Conservation (phyloP, 1,140 invertebrate genomes). For the Archivesica marissinica region DNA sequence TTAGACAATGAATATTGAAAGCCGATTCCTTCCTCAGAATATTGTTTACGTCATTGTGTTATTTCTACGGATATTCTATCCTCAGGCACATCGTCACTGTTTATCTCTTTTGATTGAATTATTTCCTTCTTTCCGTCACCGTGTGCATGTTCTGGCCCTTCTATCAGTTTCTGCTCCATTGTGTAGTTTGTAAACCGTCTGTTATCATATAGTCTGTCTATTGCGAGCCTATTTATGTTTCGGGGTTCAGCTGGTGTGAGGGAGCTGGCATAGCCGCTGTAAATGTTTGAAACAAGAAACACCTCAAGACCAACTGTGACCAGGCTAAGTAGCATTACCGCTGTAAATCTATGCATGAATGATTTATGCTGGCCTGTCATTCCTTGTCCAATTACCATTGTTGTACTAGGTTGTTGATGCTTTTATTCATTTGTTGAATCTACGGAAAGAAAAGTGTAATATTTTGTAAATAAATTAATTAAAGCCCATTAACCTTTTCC, state of each 20-base stretch:
- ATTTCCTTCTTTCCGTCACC: neutral
- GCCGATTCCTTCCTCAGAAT: too few relatives aligned
- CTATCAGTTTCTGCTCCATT: neutral
- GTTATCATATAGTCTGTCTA: neutral
- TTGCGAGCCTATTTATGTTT: neutral
- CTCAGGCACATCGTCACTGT: neutral
- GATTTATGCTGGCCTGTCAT: too few relatives aligned
- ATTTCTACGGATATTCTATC: neutral
- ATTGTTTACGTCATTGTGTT: neutral
- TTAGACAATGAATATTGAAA: too few relatives aligned
- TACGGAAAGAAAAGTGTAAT: too few relatives aligned
- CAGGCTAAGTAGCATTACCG: neutral
- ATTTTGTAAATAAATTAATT: too few relatives aligned
- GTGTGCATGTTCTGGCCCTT: neutral
- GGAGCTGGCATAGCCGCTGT: neutral
- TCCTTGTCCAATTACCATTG: too few relatives aligned
- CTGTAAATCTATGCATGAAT: too few relatives aligned
- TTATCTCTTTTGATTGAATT: neutral
- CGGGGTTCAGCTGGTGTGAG: neutral
- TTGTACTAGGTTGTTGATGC: too few relatives aligned
- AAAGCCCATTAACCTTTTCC: too few relatives aligned
- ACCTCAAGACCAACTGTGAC: neutral
- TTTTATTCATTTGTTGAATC: too few relatives aligned
- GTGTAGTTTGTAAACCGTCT: slow-evolving; percentile 9
- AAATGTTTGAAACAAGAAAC: neutral